A percentile compares a stretch with the other conserved stretches of the same genome.
phyloP scores from a whole-genome alignment of 2,888 invertebrate genomes.

The Lypha dubia region DNA sequence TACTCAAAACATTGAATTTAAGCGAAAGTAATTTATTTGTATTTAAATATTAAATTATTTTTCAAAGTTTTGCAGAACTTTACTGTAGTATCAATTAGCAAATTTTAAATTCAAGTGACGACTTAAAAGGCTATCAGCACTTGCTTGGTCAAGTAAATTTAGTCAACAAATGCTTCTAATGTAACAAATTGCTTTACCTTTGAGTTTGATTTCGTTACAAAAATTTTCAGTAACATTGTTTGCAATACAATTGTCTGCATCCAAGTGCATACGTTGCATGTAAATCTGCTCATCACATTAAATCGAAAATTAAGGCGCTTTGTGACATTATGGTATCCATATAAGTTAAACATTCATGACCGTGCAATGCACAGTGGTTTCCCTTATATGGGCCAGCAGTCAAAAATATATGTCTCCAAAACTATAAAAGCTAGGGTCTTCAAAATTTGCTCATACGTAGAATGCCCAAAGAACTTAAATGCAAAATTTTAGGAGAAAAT shows the following conservation, averaged over 20 bases:
- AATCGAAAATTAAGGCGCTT: slow-evolving; percentile 79
- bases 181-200: slow-evolving; percentile 20
- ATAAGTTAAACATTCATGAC: neutral
- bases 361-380: neutral
- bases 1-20: too few relatives aligned
- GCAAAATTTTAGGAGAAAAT: too few relatives aligned
- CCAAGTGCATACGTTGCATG: slow-evolving; percentile 77
- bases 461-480: too few relatives aligned
- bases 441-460: too few relatives aligned
- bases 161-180: neutral
- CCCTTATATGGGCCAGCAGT: too few relatives aligned
- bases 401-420: too few relatives aligned
- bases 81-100: neutral
- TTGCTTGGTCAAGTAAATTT: slow-evolving; percentile 12
- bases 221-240: slow-evolving; percentile 59
- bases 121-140: neutral
- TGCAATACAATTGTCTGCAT: slow-evolving; percentile 59
- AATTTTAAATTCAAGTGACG: slow-evolving; percentile 12
- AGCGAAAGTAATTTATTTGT: neutral
- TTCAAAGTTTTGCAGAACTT: neutral
- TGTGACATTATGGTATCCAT: slow-evolving; percentile 58
- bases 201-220: neutral
- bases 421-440: too few relatives aligned
- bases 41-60: neutral
- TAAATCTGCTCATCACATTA: slow-evolving; percentile 82